A percentile compares a stretch with the other conserved stretches of the same genome.
phyloP scores from a whole-genome alignment of 2,888 invertebrate genomes.

The Mactromeris polynyma region DNA sequence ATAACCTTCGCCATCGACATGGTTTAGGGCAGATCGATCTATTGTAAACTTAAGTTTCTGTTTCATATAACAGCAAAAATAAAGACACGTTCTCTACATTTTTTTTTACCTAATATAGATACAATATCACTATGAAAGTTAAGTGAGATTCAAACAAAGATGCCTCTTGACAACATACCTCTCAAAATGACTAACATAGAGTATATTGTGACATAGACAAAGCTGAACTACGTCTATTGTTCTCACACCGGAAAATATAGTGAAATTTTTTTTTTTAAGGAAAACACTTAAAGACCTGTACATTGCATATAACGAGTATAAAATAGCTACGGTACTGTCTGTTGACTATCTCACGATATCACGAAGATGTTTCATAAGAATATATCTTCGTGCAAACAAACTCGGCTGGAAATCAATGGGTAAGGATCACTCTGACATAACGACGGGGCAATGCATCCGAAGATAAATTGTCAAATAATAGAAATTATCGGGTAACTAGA shows the following conservation, averaged over 20 bases:
- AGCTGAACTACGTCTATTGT: neutral
- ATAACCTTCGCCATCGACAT: too few species aligned
- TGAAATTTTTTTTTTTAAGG: neutral
- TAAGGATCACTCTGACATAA: constrained; percentile 22
- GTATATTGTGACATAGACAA: too few species aligned
- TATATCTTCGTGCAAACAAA: constrained; percentile 17
- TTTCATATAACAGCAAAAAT: too few species aligned
- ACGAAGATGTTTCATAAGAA: constrained; percentile 8
- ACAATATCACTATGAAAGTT: too few species aligned
- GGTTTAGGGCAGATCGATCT: too few species aligned
- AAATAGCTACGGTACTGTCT: neutral
- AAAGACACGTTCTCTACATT: too few species aligned
- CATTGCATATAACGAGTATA: neutral
- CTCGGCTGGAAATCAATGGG: constrained; percentile 12
- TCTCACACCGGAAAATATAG: neutral
- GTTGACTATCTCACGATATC: constrained; percentile 12
- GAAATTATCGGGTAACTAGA: constrained; percentile 50
- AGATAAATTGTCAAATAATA: constrained; percentile 62
- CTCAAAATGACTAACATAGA: too few species aligned
- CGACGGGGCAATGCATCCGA: constrained; percentile 47
- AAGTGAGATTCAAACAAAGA: too few species aligned
- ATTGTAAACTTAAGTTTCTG: too few species aligned
- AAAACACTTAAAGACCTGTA: neutral
- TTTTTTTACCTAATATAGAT: too few species aligned
- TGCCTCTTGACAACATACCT: too few species aligned